Evolutionary conservation across 1,140 invertebrate species (phyloP).

Genomic region (Panulirus ornatus): DNA sequence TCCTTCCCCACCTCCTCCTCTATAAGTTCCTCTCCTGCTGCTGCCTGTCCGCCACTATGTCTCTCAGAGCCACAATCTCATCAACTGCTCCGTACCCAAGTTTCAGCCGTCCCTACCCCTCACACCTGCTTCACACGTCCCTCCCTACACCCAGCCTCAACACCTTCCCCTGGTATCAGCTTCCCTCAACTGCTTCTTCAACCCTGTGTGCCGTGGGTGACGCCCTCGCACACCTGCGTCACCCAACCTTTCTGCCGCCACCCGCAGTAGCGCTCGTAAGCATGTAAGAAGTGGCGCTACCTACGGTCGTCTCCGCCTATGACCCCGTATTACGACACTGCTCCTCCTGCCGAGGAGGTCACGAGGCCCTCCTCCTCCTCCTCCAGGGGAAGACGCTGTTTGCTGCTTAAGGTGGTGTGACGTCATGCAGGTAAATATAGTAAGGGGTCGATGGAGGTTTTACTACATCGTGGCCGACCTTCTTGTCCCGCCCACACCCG

Average conservation of each 20-base stretch:
- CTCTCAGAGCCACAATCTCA: not conserved
- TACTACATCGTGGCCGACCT: too few relatives aligned
- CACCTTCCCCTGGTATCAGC: not conserved
- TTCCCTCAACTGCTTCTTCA: too few relatives aligned
- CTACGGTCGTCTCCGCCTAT: not conserved
- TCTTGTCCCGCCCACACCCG: too few relatives aligned
- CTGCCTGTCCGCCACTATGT: not conserved
- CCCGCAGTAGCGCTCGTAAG: not conserved
- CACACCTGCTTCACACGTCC: too few relatives aligned
- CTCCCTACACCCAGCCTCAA: not conserved
- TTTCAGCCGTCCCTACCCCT: too few relatives aligned
- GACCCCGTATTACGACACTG: not conserved
- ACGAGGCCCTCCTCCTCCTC: too few relatives aligned
- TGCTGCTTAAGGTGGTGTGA: not conserved
- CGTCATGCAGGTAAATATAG: slow-evolving; percentile 15
- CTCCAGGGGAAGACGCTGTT: too few relatives aligned
- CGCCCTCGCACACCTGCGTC: too few relatives aligned
- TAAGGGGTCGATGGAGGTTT: not conserved
- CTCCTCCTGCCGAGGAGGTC: too few relatives aligned
- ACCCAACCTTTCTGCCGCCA: too few relatives aligned
- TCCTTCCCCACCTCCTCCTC: not conserved
- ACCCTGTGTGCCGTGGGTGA: too few relatives aligned
- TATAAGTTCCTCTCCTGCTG: not conserved
- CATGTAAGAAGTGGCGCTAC: not conserved
- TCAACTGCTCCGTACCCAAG: too few relatives aligned